Conservation (phyloP, 1,140 invertebrate genomes). For the Myzus persicae region DNA sequence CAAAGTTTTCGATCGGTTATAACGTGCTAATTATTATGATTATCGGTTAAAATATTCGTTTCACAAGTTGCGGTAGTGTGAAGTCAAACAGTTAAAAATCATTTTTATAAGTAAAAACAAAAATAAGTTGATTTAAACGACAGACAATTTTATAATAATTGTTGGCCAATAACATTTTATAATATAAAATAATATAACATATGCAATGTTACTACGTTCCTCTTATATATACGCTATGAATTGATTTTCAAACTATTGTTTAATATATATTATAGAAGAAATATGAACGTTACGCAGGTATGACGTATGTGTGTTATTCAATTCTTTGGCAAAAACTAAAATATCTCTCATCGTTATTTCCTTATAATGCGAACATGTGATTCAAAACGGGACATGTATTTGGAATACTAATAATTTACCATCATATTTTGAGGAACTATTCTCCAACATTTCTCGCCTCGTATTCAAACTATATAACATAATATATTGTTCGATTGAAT, state of each 20-base stretch:
- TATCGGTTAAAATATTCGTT: background rate
- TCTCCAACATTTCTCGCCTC: background rate
- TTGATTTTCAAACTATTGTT: background rate
- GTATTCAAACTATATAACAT: background rate
- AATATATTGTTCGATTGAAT: slow-evolving; percentile 26
- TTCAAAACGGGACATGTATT: background rate
- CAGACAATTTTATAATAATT: background rate
- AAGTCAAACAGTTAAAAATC: background rate
- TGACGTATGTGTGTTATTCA: background rate
- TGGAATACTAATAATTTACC: background rate
- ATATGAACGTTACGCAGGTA: background rate
- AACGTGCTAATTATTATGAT: background rate
- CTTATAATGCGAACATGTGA: too few species aligned
- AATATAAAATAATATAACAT: background rate
- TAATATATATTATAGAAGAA: background rate
- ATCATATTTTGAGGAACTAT: background rate
- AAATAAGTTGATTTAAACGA: background rate
- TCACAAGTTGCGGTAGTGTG: background rate
- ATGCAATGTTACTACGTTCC: background rate
- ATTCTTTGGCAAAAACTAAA: slow-evolving; percentile 11
- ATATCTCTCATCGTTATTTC: background rate
- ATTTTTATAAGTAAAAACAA: background rate
- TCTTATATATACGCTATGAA: background rate
- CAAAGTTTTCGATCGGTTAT: background rate
- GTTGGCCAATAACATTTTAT: too few species aligned